Base-by-base conservation (phyloP, 2,797 vertebrate species). In the Euthynnus affinis region DNA sequence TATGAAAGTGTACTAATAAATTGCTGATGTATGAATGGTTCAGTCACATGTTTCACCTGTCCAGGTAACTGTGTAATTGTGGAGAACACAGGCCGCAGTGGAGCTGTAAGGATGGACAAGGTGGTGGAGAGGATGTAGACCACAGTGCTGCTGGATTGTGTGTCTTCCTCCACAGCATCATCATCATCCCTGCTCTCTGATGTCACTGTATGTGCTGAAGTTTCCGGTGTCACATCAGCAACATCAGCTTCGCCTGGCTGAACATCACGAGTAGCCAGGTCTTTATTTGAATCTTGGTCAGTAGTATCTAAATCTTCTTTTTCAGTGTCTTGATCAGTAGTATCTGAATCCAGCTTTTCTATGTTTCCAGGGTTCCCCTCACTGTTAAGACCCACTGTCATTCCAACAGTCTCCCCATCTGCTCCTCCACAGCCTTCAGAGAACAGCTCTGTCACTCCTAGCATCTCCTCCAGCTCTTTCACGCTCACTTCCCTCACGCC, bases 371-470 rank as follows among this genome's bases (percentile, higher is more conserved):
- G 40, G n/a, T 67, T 9, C 2, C 9, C 71, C 1, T 76, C 52
- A 53, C 58, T 59, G 46, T 65, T 48, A 82, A 86, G 58, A 42
- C 75, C 56, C 17, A 51, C 51, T 22, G 27, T n/a, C 71, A 76
- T 53, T 42, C 34, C 82, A 78, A 56, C 72, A 22, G 40, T 40
- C 20, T 42, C 77, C 59, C 40, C 81, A 23, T 75, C 67, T 44
- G 77, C 52, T 77, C 84, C 85, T 52, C 85, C 82, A 48, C 95
- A 96, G 22, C 90, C 90, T 65, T 80, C 93, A 18, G 83, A 90
- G 86, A 96, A 96, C 46, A 96, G 80, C 49, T 91, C 91, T 20
- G 73, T 42, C 44, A 89, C 80, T 76, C 90, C 93, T 2, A 95
- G 72, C 65, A 81, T 64, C 80, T 94, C 91, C 83, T 93, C 92